Conservation (phyloP, 92 coral and sea anemone species). For the Chrysogorgia sp. region DNA sequence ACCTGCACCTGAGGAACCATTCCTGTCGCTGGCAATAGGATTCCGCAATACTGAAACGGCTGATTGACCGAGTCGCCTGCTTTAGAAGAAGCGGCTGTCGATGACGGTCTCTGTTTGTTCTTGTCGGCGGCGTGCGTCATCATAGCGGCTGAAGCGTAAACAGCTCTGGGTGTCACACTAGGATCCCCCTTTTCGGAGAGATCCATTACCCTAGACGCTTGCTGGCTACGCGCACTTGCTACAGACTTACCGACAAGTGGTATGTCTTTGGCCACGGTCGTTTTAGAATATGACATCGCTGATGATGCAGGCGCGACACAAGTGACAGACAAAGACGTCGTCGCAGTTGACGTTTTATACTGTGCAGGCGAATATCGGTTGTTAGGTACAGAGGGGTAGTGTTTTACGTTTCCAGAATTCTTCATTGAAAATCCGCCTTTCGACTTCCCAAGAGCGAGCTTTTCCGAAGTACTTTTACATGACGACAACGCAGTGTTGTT, state of each 20-base stretch:
- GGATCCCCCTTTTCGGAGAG: constrained; percentile 10
- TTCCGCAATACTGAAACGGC: constrained; percentile 37
- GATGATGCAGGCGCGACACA: not conserved
- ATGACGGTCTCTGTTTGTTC: not conserved
- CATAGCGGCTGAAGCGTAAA: constrained; percentile 6
- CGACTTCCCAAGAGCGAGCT: constrained; percentile 14
- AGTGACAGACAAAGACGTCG: not conserved
- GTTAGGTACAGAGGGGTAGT: not conserved
- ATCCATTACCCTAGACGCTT: not conserved
- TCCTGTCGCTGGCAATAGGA: constrained; percentile 24
- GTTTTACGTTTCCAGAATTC: not conserved
- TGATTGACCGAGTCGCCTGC: constrained; percentile 6
- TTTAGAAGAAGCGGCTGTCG: not conserved
- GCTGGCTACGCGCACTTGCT: not conserved
- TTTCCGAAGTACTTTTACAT: not conserved
- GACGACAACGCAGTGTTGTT: not conserved
- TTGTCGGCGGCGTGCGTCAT: constrained; percentile 6
- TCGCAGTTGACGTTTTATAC: not conserved
- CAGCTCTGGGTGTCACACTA: not conserved
- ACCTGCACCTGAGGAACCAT: constrained; percentile 50
- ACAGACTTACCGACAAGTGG: not conserved
- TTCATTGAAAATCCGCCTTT: constrained; percentile 34
- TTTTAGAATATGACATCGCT: constrained; percentile 14
- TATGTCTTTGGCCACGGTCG: constrained; percentile 1
- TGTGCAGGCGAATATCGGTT: not conserved